Evolutionary conservation across 2,888 invertebrate species (phyloP).

Genomic region (Leucophenga maculata): DNA sequence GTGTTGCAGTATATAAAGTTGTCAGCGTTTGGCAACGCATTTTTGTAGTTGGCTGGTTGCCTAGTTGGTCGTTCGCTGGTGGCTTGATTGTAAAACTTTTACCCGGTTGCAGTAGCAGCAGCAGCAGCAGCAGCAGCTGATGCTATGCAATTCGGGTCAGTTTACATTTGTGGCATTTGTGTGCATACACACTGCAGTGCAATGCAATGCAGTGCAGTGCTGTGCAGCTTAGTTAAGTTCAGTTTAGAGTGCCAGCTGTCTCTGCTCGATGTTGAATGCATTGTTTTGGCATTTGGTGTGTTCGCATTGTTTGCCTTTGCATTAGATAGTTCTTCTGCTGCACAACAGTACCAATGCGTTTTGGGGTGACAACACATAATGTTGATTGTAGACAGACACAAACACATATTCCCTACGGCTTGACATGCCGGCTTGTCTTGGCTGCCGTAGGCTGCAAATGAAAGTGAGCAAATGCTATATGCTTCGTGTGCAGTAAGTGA

Average conservation of each 20-base stretch:
- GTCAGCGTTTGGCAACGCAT: constrained; percentile 24
- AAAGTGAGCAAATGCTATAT: no score
- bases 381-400: constrained; percentile 5
- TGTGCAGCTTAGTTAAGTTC: not conserved
- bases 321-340: constrained; percentile 20
- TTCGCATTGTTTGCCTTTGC: constrained; percentile 24
- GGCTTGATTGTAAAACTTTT: constrained; percentile 12
- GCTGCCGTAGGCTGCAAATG: no score
- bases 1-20: constrained; percentile 8
- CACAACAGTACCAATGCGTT: constrained; percentile 6
- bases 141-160: constrained; percentile 17
- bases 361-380: constrained; percentile 11
- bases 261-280: not conserved
- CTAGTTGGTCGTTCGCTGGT: constrained; percentile 9
- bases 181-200: not conserved
- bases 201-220: not conserved
- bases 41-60: constrained; percentile 24
- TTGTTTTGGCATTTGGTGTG: constrained; percentile 22
- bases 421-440: no score
- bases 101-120: not conserved
- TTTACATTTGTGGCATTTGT: constrained; percentile 22
- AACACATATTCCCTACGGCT: no score
- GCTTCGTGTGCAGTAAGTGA: no score
- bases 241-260: constrained; percentile 1
- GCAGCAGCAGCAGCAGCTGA: not conserved